Base-by-base conservation (phyloP, 1,140 invertebrate species). In the Lepidurus packardi region DNA sequence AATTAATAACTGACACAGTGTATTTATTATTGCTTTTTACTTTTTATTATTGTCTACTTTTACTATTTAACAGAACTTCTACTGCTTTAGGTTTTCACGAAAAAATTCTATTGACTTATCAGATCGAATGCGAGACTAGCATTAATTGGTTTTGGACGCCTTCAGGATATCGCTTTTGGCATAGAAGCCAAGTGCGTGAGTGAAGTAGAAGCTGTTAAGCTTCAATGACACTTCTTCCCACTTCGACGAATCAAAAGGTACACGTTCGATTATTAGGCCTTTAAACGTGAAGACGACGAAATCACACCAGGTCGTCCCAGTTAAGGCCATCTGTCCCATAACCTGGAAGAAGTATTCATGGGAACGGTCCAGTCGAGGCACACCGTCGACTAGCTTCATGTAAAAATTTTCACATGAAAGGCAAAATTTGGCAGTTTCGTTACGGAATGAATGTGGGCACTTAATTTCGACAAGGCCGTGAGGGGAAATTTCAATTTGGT, bases 221-320 rank as follows among this genome's bases (percentile, higher is more conserved):
- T 76, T 42, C 34, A 11, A 1, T 7, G 41, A 76, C 11, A 42
- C 44, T 21, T 76, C 75, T 3, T 42, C 44, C 75, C 75, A 76
- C 42, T 42, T 24, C 2, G 10, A 8, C 5, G 5, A 42, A 42
- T 76, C 75, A 43, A 76, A 76, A 1, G 2, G 21, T 1, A 76
- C 44, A 6, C 75, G n/a, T 43, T 76, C 75, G 5, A n/a, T 43
- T 34, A 76, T 76, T 10, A 76, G 44, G n/a, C 21, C n/a, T 43
- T 76, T 76, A 11, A 42, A 76, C 5, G 42, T 76, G 44, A 76
- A 76, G 42, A 76, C 75, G 2, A 76, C 42, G 42, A 76, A 76
- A 43, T 76, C 75, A 3, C 75, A 76, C 75, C 75, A 76, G 10
- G 21, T 76, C n/a, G 75, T 42, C n/a, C 75, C 75, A 1, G 75